These are phyloP conservation scores for Drosophila demipolita DNA, from an alignment of 2,888 invertebrate species.

Conservation along the genomic window DNA sequence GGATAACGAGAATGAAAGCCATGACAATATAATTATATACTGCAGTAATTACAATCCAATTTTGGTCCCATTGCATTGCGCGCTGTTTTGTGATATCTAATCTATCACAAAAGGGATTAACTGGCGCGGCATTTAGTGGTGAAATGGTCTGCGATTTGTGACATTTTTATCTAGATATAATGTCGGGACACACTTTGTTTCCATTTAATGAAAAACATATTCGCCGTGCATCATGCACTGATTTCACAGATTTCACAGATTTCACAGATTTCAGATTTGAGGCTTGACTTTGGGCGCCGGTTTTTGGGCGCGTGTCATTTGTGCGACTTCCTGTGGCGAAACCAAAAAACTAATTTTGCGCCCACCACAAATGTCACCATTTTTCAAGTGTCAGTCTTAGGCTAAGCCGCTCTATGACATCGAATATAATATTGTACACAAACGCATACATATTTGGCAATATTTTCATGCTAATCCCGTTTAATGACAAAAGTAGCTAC, in stretches of 20 bases:
- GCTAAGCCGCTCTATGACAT: slow-evolving; percentile 59
- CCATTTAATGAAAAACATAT: slow-evolving; percentile 75
- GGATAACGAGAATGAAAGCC: slow-evolving; percentile 66
- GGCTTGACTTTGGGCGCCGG: slow-evolving; percentile 60
- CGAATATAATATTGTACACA: slow-evolving; percentile 14
- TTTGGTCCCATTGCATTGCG: slow-evolving; percentile 68
- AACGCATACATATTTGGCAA: slow-evolving; percentile 27
- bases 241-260: slow-evolving; percentile 20
- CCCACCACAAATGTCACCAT: slow-evolving; percentile 75
- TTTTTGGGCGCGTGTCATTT: slow-evolving; percentile 65
- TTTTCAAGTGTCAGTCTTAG: slow-evolving; percentile 63
- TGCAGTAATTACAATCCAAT: slow-evolving; percentile 82
- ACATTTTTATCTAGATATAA: slow-evolving; percentile 58
- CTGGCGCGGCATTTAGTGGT: slow-evolving; percentile 67
- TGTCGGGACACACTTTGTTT: slow-evolving; percentile 43
- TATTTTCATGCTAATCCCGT: slow-evolving; percentile 69
- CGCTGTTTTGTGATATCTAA: slow-evolving; percentile 52
- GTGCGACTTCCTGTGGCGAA: slow-evolving; percentile 65
- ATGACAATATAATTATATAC: slow-evolving; percentile 76
- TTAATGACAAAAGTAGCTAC: slow-evolving; percentile 71
- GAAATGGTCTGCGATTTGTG: slow-evolving; percentile 63
- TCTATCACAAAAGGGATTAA: slow-evolving; percentile 79
- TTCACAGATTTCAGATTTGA: slow-evolving; percentile 42
- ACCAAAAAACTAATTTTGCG: slow-evolving; percentile 63
- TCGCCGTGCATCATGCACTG: slow-evolving; percentile 39